Base-by-base conservation (phyloP, 1,140 invertebrate genomes). In the Trachelipus rathkii region DNA sequence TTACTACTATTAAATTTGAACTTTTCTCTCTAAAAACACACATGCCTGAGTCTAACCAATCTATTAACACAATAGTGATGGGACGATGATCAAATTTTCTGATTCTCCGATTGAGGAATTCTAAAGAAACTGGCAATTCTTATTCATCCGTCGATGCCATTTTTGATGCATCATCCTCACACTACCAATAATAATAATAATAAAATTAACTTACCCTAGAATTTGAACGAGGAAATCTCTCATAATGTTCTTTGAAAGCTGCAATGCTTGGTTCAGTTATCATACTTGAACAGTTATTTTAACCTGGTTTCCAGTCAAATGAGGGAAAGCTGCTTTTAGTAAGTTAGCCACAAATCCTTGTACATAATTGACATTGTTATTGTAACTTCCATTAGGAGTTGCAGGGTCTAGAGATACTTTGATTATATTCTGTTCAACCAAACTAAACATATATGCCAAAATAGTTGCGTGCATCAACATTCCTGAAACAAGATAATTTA, bases 151-250 rank as follows among this genome's bases (percentile, higher is more conserved):
- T n/a, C n/a, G n/a, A n/a, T n/a, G n/a, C n/a, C n/a, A n/a, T n/a
- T n/a, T n/a, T n/a, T n/a, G n/a, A n/a, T n/a, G n/a, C n/a, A n/a
- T n/a, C n/a, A n/a, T n/a, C n/a, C n/a, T n/a, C n/a, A n/a, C n/a
- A 33, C 33, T 33, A 33, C 33, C 33, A 33, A 33, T 60, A 60
- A 60, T 60, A 60, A 60, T 60, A 60, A 60, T 60, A 60, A 60
- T 60, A 60, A 60, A 19, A 19, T 1, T 60, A 3, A 60, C 92
- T 91, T 88, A 98, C 97, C 87, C 96, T 92, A 85, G n/a, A n/a
- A 99, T 99, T 88, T 99, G 97, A 81, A 99, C 96, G 80, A 99
- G 90, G 87, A 99, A 99, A 87, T 99, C 98, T 88, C 97, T 90
- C 70, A 99, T n/a, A 88, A 89, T 99, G 97, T 86, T 99, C 97